Conservation (phyloP, 2,888 invertebrate genomes). For the Zygothrica quintamaculata region DNA sequence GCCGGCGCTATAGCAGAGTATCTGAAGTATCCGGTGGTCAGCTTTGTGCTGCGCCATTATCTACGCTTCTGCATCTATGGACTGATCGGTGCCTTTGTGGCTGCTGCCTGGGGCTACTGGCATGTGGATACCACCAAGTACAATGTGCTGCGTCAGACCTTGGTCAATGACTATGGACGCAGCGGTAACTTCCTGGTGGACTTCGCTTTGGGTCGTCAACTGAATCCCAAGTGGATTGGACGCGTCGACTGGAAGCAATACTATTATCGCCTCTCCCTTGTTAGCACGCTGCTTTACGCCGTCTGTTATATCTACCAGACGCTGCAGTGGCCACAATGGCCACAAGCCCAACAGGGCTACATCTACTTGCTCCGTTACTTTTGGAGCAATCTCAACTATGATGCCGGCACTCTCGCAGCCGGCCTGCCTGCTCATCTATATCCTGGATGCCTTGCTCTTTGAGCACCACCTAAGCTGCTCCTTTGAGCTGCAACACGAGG, state of each 20-base stretch:
- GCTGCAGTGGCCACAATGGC: conserved; percentile 71
- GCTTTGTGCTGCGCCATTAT: conserved; percentile 85
- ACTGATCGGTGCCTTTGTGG: conserved; percentile 85
- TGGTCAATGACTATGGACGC: conserved; percentile 85
- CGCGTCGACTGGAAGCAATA: conserved; percentile 86
- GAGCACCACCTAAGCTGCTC: conserved; percentile 88
- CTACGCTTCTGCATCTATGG: conserved; percentile 85
- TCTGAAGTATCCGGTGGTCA: conserved; percentile 79
- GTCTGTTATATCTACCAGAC: conserved; percentile 78
- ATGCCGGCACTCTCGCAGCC: conserved; percentile 85
- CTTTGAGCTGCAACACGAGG: conserved; percentile 90
- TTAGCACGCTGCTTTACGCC: conserved; percentile 84
- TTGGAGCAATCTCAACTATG: conserved; percentile 71
- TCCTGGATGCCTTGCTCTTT: conserved; percentile 87
- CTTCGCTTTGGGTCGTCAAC: conserved; percentile 87
- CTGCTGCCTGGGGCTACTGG: conserved; percentile 86
- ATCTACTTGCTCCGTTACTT: conserved; percentile 44
- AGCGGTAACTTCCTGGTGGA: conserved; percentile 86
- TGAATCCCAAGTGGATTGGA: conserved; percentile 87
- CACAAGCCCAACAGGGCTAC: conserved; percentile 42
- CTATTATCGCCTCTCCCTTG: conserved; percentile 85
- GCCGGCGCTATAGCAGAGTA: conserved; percentile 73
- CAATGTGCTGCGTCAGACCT: conserved; percentile 59
- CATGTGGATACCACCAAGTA: conserved; percentile 82
- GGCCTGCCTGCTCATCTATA: conserved; percentile 86